phyloP scores from a whole-genome alignment of 2,888 invertebrate species.

The Drosophila pseudotakahashii region DNA sequence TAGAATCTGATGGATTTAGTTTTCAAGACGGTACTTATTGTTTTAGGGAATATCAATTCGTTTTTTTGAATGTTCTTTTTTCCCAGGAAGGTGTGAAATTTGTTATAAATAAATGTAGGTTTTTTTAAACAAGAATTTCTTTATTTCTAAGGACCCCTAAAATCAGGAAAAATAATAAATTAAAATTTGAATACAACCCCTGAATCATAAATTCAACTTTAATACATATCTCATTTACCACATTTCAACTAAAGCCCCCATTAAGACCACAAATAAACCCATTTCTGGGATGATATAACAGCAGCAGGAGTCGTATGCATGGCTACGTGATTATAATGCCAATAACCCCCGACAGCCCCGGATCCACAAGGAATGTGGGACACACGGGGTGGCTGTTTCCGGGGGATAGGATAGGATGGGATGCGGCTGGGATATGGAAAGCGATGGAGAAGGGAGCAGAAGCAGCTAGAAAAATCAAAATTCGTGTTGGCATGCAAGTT shows the following conservation, averaged over 20 bases:
- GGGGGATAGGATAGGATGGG: neutral
- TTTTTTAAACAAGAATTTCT: too few relatives aligned
- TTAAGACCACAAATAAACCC: constrained; percentile 70
- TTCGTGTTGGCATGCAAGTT: constrained; percentile 75
- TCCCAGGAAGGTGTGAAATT: too few relatives aligned
- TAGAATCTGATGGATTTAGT: neutral
- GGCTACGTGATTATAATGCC: constrained; percentile 74
- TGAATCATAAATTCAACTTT: neutral
- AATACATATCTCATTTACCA: constrained; percentile 10
- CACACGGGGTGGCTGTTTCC: constrained; percentile 16
- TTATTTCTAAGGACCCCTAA: too few relatives aligned
- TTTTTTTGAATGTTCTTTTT: too few relatives aligned
- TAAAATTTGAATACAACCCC: neutral
- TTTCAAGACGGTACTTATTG: neutral
- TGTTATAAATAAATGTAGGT: too few relatives aligned
- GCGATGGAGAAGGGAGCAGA: constrained; percentile 3
- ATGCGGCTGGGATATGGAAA: constrained; percentile 2
- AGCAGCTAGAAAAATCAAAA: constrained; percentile 56
- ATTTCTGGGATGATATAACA: constrained; percentile 64
- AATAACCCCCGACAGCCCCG: constrained; percentile 50
- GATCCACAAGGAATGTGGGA: constrained; percentile 45
- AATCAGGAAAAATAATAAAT: too few relatives aligned
- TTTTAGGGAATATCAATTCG: neutral
- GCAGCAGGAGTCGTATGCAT: constrained; percentile 56
- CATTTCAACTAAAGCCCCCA: constrained; percentile 12